Percentiles rank a stretch among this genome's conserved stretches.
These are phyloP conservation scores for Polyommatus icarus DNA, from an alignment of 2,888 invertebrate genomes.

Conservation along the genomic window DNA sequence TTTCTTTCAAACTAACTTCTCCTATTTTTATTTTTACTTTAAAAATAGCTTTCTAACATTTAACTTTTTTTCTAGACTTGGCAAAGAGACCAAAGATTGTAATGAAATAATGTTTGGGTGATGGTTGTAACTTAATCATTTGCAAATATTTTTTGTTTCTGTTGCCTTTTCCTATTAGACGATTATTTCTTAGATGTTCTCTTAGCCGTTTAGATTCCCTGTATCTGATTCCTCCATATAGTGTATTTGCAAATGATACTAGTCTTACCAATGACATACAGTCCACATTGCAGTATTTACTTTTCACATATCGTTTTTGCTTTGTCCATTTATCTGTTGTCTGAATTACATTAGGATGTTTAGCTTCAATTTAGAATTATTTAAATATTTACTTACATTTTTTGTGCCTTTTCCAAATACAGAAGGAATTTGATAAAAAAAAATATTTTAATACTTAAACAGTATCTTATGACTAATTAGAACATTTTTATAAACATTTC, in stretches of 20 bases:
- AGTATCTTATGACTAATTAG: too few species aligned
- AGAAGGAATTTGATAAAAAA: too few species aligned
- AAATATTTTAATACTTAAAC: too few species aligned
- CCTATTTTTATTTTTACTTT: not conserved
- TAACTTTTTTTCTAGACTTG: not conserved
- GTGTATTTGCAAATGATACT: slow-evolving; percentile 65
- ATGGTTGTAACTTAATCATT: slow-evolving; percentile 67
- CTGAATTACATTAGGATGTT: slow-evolving; percentile 45
- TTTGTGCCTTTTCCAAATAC: too few species aligned
- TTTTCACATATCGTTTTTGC: slow-evolving; percentile 60
- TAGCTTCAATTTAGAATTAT: not conserved
- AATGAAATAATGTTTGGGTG: slow-evolving; percentile 65
- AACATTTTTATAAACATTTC: too few species aligned
- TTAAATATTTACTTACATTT: too few species aligned
- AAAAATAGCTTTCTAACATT: not conserved
- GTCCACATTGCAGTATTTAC: slow-evolving; percentile 73
- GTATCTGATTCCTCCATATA: slow-evolving; percentile 21
- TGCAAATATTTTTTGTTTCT: slow-evolving; percentile 54
- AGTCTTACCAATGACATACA: slow-evolving; percentile 68
- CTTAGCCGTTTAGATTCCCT: slow-evolving; percentile 28
- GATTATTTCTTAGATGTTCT: slow-evolving; percentile 28
- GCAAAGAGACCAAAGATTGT: slow-evolving; percentile 20
- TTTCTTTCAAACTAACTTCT: not conserved
- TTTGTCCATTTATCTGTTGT: slow-evolving; percentile 52
- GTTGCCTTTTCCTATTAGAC: slow-evolving; percentile 35